A percentile compares a stretch with the other conserved stretches of the same genome.
phyloP scores from a whole-genome alignment of 1,140 invertebrate genomes.

The Hirudo medicinalis region DNA sequence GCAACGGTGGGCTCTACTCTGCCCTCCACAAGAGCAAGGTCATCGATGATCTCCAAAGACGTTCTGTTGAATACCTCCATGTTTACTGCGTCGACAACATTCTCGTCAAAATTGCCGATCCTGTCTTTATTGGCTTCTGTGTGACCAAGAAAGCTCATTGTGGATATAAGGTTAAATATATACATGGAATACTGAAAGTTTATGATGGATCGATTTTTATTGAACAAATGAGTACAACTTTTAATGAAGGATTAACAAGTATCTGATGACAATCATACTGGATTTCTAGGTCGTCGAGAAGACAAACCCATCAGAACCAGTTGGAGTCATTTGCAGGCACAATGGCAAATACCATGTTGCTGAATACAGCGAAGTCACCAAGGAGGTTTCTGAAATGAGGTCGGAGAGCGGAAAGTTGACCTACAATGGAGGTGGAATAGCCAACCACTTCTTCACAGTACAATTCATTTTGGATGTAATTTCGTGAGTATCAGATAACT shows the following conservation, averaged over 20 bases:
- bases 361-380: slow-evolving; percentile 91
- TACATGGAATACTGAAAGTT: background rate
- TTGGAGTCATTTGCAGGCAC: slow-evolving; percentile 84
- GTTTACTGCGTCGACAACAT: slow-evolving; percentile 98
- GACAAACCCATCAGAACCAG: slow-evolving; percentile 71
- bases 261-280: no score
- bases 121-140: slow-evolving; percentile 89
- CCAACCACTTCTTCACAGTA: slow-evolving; percentile 89
- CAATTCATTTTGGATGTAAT: slow-evolving; percentile 59
- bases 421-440: slow-evolving; percentile 91
- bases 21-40: slow-evolving; percentile 58
- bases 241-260: no score
- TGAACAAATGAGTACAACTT: no score
- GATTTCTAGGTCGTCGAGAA: slow-evolving; percentile 68
- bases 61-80: slow-evolving; percentile 78
- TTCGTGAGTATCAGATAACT: background rate
- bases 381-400: slow-evolving; percentile 65
- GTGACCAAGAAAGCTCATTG: slow-evolving; percentile 74
- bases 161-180: slow-evolving; percentile 67
- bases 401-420: slow-evolving; percentile 64
- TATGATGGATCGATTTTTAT: background rate
- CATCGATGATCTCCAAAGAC: slow-evolving; percentile 62
- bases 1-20: slow-evolving; percentile 90
- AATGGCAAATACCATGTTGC: slow-evolving; percentile 73
- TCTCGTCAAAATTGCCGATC: slow-evolving; percentile 92